phyloP scores from a whole-genome alignment of 2,888 invertebrate genomes.

The Caenorhabditis imperialis region DNA sequence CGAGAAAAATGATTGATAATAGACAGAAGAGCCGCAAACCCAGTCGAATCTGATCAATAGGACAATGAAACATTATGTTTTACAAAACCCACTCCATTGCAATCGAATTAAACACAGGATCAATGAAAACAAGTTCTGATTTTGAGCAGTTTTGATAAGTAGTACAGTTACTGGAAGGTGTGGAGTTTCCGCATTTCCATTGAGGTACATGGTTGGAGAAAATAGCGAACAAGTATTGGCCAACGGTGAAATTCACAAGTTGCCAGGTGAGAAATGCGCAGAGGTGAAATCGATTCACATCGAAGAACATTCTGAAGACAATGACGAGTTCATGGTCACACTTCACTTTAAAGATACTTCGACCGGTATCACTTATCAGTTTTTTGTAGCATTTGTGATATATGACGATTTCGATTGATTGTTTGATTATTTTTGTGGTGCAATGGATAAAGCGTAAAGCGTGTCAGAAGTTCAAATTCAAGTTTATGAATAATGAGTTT shows the following conservation, averaged over 20 bases:
- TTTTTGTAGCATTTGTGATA: too few species aligned
- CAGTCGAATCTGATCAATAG: slow-evolving; percentile 59
- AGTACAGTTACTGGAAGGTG: background rate
- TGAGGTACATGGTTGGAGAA: slow-evolving; percentile 70
- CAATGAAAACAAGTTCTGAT: slow-evolving; percentile 3
- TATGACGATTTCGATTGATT: too few species aligned
- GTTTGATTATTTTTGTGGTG: too few species aligned
- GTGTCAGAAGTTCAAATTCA: too few species aligned
- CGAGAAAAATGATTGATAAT: slow-evolving; percentile 55
- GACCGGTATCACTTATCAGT: too few species aligned
- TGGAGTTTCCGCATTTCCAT: slow-evolving; percentile 41
- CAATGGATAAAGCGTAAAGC: too few species aligned
- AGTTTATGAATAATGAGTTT: too few species aligned
- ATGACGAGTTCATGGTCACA: too few species aligned
- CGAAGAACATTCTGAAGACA: slow-evolving; percentile 48
- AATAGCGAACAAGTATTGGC: slow-evolving; percentile 69
- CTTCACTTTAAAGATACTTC: too few species aligned
- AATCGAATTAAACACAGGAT: slow-evolving; percentile 56
- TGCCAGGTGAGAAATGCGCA: slow-evolving; percentile 72
- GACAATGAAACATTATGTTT: too few species aligned
- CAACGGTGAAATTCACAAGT: slow-evolving; percentile 70
- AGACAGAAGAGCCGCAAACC: slow-evolving; percentile 64
- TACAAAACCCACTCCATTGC: slow-evolving; percentile 54
- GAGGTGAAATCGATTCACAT: slow-evolving; percentile 70
- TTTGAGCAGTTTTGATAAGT: slow-evolving; percentile 8